Evolutionary conservation across 2,888 invertebrate species (phyloP), one percentile per base, ranked within the genome.

Genomic region (Rhabditoides inermis): DNA sequence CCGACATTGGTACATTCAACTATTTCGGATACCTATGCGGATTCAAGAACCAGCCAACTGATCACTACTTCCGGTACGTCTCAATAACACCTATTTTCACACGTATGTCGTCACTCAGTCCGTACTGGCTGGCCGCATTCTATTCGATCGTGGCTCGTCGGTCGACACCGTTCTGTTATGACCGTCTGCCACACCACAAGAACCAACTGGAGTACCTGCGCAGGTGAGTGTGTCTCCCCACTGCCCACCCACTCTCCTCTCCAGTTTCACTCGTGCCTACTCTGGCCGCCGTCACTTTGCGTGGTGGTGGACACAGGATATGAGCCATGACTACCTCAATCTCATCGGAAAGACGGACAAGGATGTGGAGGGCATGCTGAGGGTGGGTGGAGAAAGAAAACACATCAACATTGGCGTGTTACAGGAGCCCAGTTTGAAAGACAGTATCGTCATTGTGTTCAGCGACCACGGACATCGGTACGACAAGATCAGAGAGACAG

Each of bases 391-490:
- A n/a, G n/a, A n/a, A n/a, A n/a, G n/a, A n/a, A n/a, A n/a, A n/a
- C n/a, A n/a, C n/a, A n/a, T n/a, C n/a, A n/a, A n/a, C n/a, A n/a
- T n/a, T n/a, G n/a, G n/a, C n/a, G n/a, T n/a, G n/a, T n/a, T n/a
- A n/a, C n/a, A n/a, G n/a, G n/a, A n/a, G n/a, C n/a, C n/a, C n/a
- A n/a, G n/a, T 18, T 45, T 72, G 36, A 52, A 68, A 6, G 58
- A 70, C 28, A 53, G 68, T 12, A 58, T 69, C n/a, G 50, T 70
- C 5, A 53, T 69, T 26, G 41, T 73, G 6, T 53, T 77, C 56
- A 77, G 77, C 51, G 79, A 79, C 56, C 79, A 79, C 58, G 79
- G 79, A 15, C 75, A 77, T 61, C 68, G 79, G 28, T 78, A 77
- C 53, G 79, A 77, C 25, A 58, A 62, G 28, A 77, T 78, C 30